Evolutionary conservation across 2,113 vertebrate genomes (phyloP).

Genomic region (Sisor rabdophorus): DNA sequence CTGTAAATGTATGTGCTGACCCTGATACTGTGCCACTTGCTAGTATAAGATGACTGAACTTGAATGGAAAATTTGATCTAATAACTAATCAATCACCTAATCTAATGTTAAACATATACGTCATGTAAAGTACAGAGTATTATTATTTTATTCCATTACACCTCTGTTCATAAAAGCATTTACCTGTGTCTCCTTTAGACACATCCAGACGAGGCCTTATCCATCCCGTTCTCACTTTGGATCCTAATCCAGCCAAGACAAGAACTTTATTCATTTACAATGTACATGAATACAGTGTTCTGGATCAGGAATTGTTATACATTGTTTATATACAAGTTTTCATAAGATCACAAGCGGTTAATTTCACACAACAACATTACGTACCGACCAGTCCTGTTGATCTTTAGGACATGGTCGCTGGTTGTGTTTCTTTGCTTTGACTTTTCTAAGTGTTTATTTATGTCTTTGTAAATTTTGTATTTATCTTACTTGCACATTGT

Average conservation of each 20-base stretch:
- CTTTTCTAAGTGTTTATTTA: slow-evolving; percentile 31
- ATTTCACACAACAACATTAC: neutral
- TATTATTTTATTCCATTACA: neutral
- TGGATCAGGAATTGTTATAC: slow-evolving; percentile 5
- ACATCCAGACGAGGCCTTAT: slow-evolving; percentile 25
- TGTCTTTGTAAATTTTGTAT: slow-evolving; percentile 28
- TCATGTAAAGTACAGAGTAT: no score
- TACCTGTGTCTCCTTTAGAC: neutral
- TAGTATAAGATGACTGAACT: no score
- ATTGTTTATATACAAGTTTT: neutral
- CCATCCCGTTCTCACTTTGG: neutral
- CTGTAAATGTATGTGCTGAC: no score
- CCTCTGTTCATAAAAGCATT: neutral
- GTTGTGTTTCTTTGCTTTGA: neutral
- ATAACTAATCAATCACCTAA: no score
- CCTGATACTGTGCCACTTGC: no score
- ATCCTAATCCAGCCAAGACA: neutral
- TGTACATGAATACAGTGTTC: neutral
- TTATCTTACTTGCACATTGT: slow-evolving; percentile 29
- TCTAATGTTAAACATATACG: no score
- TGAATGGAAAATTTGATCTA: no score
- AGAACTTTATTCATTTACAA: neutral
- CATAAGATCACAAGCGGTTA: neutral
- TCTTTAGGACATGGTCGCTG: neutral
- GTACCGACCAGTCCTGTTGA: neutral